phyloP scores from a whole-genome alignment of 2,797 vertebrate genomes.

The Chrysocyon brachyurus region DNA sequence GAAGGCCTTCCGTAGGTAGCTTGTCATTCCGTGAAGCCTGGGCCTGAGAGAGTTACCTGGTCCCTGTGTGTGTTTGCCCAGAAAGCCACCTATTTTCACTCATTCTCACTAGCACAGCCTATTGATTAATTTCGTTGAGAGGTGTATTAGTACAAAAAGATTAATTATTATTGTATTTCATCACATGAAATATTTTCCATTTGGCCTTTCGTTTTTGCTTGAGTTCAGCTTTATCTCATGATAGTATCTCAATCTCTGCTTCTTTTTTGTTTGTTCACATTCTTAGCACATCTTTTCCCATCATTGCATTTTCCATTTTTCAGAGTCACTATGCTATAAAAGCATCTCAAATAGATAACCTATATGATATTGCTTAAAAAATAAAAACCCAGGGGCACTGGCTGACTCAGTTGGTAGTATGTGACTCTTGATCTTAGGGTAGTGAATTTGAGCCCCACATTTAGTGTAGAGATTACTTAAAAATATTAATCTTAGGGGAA shows the following conservation, averaged over 20 bases:
- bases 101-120: background rate
- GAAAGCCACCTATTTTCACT: background rate
- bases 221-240: background rate
- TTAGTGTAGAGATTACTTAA: background rate
- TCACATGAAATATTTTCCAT: background rate
- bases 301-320: conserved; percentile 17
- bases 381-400: background rate
- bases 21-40: background rate
- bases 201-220: background rate
- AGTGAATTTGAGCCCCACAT: background rate
- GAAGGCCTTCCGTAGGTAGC: background rate
- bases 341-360: background rate
- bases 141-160: background rate
- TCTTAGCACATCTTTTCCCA: background rate
- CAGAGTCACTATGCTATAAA: background rate
- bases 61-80: background rate
- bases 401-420: background rate
- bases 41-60: background rate
- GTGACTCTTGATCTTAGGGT: background rate
- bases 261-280: background rate
- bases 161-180: background rate
- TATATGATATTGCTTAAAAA: background rate
- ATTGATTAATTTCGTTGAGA: background rate
- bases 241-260: background rate
- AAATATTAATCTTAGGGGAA: background rate